Conservation (phyloP, 2,888 invertebrate species). For the Chorisops tibialis region DNA sequence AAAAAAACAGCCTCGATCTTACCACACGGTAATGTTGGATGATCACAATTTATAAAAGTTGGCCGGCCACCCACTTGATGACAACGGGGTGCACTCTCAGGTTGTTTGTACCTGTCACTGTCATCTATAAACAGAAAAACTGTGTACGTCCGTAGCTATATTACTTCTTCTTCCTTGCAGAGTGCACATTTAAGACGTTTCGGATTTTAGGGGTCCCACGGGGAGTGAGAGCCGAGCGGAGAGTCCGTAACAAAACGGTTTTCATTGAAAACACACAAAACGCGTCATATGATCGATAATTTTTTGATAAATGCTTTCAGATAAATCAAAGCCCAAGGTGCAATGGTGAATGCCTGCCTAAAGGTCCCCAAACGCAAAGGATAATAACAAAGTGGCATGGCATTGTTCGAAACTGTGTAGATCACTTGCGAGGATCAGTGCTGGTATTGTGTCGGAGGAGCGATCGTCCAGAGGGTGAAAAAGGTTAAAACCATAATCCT, state of each 20-base stretch:
- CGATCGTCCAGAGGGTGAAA: constrained; percentile 10
- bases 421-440: constrained; percentile 22
- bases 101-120: constrained; percentile 29
- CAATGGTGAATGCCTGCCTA: constrained; percentile 28
- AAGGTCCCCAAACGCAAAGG: constrained; percentile 29
- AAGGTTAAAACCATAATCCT: constrained; percentile 30
- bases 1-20: background rate
- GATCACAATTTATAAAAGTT: constrained; percentile 15
- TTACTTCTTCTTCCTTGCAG: constrained; percentile 19
- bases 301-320: constrained; percentile 32
- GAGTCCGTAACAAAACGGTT: constrained; percentile 8
- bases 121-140: constrained; percentile 19
- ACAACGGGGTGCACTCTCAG: constrained; percentile 33
- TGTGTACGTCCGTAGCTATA: no score
- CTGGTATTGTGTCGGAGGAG: no score
- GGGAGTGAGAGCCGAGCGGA: constrained; percentile 2
- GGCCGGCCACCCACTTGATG: constrained; percentile 35
- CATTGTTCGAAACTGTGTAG: constrained; percentile 17
- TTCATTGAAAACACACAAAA: constrained; percentile 8
- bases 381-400: constrained; percentile 31
- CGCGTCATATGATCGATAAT: constrained; percentile 29
- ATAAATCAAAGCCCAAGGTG: constrained; percentile 29
- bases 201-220: background rate
- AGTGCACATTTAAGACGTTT: background rate
- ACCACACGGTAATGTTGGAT: background rate